Evolutionary conservation across 2,888 invertebrate genomes (phyloP).

Genomic region (Tachina lurida): DNA sequence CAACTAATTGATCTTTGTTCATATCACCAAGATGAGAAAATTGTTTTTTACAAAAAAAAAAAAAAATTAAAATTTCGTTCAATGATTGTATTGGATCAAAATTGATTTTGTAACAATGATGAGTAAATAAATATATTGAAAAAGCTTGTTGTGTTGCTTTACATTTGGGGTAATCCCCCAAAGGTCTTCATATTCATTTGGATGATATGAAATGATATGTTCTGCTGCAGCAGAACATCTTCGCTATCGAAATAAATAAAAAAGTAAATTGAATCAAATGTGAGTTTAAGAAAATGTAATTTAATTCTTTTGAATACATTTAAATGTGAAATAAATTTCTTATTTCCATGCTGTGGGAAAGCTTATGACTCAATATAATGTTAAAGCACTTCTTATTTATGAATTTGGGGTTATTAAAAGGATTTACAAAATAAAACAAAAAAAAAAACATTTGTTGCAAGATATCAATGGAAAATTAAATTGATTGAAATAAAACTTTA

Average conservation of each 20-base stretch:
- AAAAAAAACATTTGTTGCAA: too few relatives aligned
- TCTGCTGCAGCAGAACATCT: constrained; percentile 28
- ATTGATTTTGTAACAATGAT: constrained; percentile 48
- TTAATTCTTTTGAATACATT: too few relatives aligned
- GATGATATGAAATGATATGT: constrained; percentile 10
- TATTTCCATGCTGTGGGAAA: too few relatives aligned
- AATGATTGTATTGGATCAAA: neutral
- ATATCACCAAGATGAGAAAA: constrained; percentile 6
- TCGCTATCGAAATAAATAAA: neutral
- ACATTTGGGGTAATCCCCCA: neutral
- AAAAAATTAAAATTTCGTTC: neutral
- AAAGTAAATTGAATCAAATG: neutral
- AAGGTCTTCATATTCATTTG: neutral
- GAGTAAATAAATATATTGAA: constrained; percentile 22
- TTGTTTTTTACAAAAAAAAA: too few relatives aligned
- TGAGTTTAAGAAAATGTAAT: constrained; percentile 13
- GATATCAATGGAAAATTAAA: too few relatives aligned
- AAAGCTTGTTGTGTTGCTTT: neutral
- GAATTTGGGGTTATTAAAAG: too few relatives aligned
- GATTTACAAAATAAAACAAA: too few relatives aligned
- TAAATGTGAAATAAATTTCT: too few relatives aligned
- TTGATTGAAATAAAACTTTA: too few relatives aligned
- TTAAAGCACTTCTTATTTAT: too few relatives aligned
- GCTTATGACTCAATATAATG: too few relatives aligned
- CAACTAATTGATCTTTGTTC: constrained; percentile 66